These are phyloP conservation scores for Agrilus planipennis DNA, from an alignment of 1,140 invertebrate genomes.

Conservation along the genomic window DNA sequence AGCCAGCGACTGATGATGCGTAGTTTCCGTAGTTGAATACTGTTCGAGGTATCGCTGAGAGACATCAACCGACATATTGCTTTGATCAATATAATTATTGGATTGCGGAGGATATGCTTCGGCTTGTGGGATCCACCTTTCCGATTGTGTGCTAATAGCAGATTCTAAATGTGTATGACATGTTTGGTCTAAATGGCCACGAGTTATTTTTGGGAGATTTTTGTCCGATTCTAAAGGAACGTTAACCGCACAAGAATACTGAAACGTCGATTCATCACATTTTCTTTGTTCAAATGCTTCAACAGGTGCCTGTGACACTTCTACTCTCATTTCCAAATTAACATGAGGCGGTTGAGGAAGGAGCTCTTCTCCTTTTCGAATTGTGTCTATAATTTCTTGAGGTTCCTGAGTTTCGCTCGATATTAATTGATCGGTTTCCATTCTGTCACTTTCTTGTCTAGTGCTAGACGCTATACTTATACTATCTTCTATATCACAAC, in stretches of 20 bases:
- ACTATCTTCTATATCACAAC: slow-evolving; percentile 28
- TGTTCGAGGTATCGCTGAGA: slow-evolving; percentile 1
- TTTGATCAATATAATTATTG: not conserved
- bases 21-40: slow-evolving; percentile 1
- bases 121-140: slow-evolving; percentile 53
- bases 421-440: slow-evolving; percentile 24
- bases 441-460: slow-evolving; percentile 19
- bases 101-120: slow-evolving; percentile 24
- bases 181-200: too few relatives aligned
- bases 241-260: slow-evolving; percentile 16
- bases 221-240: slow-evolving; percentile 16
- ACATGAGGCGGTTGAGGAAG: slow-evolving; percentile 8
- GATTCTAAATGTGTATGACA: slow-evolving; percentile 22
- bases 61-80: not conserved
- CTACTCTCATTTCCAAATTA: slow-evolving; percentile 17
- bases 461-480: slow-evolving; percentile 18
- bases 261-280: slow-evolving; percentile 6
- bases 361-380: slow-evolving; percentile 9
- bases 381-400: slow-evolving; percentile 4
- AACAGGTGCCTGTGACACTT: slow-evolving; percentile 11
- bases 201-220: slow-evolving; percentile 19
- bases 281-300: not conserved
- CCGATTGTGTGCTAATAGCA: slow-evolving; percentile 38
- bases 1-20: slow-evolving; percentile 9
- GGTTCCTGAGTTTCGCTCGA: slow-evolving; percentile 18